Evolutionary conservation across 1,140 invertebrate species (phyloP).

Genomic region (Sarcophaga bullata): DNA sequence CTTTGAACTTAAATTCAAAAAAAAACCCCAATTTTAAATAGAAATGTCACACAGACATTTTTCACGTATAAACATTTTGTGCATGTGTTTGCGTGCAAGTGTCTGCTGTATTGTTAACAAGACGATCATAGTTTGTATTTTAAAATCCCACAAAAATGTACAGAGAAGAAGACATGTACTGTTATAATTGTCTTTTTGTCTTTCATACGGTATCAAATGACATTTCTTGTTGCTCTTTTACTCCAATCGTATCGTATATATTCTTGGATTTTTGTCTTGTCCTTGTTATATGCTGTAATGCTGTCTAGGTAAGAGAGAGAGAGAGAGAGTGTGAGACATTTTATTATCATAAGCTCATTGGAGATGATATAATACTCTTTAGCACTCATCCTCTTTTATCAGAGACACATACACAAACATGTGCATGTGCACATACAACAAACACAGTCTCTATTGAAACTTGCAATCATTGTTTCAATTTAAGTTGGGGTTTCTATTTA

Average conservation of each 20-base stretch:
- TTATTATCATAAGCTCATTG: conserved; percentile 22
- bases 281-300: background rate
- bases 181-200: conserved; percentile 18
- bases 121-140: background rate
- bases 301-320: background rate
- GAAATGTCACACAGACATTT: too few relatives aligned
- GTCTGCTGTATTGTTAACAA: background rate
- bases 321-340: conserved; percentile 14
- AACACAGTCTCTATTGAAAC: background rate
- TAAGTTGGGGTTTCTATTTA: background rate
- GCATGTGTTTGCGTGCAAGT: too few relatives aligned
- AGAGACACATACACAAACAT: too few relatives aligned
- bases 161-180: background rate
- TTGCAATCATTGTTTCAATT: background rate
- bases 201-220: background rate
- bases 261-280: too few relatives aligned
- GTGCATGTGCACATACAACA: background rate
- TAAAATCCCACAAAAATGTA: background rate
- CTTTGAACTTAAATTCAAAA: too few relatives aligned
- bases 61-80: too few relatives aligned
- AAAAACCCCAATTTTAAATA: too few relatives aligned
- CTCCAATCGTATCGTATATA: too few relatives aligned
- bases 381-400: background rate
- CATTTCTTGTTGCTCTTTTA: background rate
- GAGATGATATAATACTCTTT: conserved; percentile 15